Base-by-base conservation (phyloP, 2,113 vertebrate genomes). In the Podiceps cristatus region DNA sequence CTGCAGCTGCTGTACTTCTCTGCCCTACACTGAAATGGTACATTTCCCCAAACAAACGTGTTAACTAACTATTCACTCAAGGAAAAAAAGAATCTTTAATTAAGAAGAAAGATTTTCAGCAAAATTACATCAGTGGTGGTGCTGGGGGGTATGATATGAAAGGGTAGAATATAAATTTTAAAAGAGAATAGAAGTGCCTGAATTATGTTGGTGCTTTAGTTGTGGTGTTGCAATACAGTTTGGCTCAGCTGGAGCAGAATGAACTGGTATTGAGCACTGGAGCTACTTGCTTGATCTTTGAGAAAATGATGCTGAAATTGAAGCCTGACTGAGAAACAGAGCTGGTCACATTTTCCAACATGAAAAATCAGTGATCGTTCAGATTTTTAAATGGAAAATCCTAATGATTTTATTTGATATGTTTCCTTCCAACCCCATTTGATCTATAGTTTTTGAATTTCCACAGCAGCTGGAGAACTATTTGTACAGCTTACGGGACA, bases 231-330 rank as follows among this genome's bases (percentile, higher is more conserved):
- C 5, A 45, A 8, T 37, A 23, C 7, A 79, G 8, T 7, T 68
- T 17, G 7, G 9, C 58, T 67, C 28, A 63, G 17, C 8, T 37
- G 40, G 9, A 76, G 31, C 19, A 72, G 40, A 83, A 64, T 35
- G 5, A 68, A 42, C 19, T 19, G 13, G 2, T 37, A 19, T 60
- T 19, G 64, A 49, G 9, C 37, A 82, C 16, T 56, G 40, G 35
- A 71, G 24, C 8, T 71, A 49, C 28, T 71, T 79, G 27, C 13
- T 53, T 59, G n/a, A 27, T 78, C 11, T 79, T 79, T 59, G 53
- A 72, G 24, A 64, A 11, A 44, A 8, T 18, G 11, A 50, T 2
- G 3, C 6, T 88, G 72, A 59, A 92, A 80, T 56, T 0, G 0
- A 94, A 83, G 18, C 24, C 44, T 73, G 40, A 73, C 9, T 47